Conservation (phyloP, 2,113 vertebrate genomes). For the Electrona antarctica region DNA sequence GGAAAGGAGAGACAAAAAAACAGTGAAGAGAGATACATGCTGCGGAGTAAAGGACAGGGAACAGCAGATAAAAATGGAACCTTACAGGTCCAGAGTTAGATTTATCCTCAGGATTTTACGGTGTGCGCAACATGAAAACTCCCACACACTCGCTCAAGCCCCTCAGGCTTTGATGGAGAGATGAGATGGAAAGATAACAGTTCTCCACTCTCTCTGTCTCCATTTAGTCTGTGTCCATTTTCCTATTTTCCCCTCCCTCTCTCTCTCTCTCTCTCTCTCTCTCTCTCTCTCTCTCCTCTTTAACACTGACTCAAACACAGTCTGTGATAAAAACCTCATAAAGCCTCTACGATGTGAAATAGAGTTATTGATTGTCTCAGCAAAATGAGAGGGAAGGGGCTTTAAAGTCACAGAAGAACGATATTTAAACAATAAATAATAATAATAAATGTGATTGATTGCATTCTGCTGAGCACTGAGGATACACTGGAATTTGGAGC, state of each 20-base stretch:
- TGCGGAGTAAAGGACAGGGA: conserved; percentile 49
- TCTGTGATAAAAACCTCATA: neutral
- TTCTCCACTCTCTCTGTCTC: conserved; percentile 20
- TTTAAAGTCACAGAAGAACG: conserved; percentile 16
- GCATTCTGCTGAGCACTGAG: neutral
- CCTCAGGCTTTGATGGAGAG: conserved; percentile 47
- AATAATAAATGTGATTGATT: conserved; percentile 10
- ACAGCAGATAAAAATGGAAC: conserved; percentile 40
- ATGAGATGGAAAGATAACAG: conserved; percentile 26
- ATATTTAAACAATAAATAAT: neutral
- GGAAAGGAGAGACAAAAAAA: conserved; percentile 1
- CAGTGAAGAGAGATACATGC: conserved; percentile 11
- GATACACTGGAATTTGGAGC: neutral
- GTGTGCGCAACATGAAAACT: conserved; percentile 51
- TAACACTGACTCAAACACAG: neutral
- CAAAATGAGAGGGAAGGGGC: neutral
- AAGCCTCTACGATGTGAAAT: conserved; percentile 12
- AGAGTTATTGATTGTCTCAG: conserved; percentile 1
- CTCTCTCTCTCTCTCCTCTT: conserved; percentile 12
- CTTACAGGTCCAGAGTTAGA: too few species aligned
- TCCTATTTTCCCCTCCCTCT: conserved; percentile 5
- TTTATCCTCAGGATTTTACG: neutral
- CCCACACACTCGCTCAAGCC: conserved; percentile 55
- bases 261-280: conserved; percentile 14
- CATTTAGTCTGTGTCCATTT: neutral